phyloP scores from a whole-genome alignment of 1,140 invertebrate species.

The Sarcophaga bullata region DNA sequence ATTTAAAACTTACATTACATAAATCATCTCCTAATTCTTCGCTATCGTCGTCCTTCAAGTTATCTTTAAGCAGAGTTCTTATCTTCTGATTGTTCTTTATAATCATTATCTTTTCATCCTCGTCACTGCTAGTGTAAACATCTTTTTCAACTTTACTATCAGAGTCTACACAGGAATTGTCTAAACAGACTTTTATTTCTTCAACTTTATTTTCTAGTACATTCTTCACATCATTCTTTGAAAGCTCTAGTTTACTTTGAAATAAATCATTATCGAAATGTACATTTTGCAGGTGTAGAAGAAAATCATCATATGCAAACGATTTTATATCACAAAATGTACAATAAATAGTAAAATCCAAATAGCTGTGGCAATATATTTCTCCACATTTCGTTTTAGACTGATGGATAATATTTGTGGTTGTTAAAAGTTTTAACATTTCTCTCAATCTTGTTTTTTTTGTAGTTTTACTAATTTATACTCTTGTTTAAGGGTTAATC shows the following conservation, averaged over 20 bases:
- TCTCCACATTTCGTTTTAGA: conserved; percentile 42
- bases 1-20: no score
- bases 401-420: background rate
- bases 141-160: no score
- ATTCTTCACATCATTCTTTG: background rate
- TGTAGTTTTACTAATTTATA: no score
- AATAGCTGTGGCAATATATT: conserved; percentile 40
- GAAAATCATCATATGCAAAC: conserved; percentile 40
- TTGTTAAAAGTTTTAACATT: background rate
- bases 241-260: conserved; percentile 7
- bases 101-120: no score
- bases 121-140: no score
- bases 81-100: no score
- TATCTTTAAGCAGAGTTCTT: no score
- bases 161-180: no score
- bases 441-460: background rate
- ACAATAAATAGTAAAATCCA: conserved; percentile 34
- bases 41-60: no score
- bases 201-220: background rate
- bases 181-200: background rate
- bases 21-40: no score
- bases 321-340: conserved; percentile 36
- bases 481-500: no score
- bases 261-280: conserved; percentile 43
- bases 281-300: conserved; percentile 37